Evolutionary conservation across 1,140 invertebrate species (phyloP).

Genomic region (Brachionus plicatilis): DNA sequence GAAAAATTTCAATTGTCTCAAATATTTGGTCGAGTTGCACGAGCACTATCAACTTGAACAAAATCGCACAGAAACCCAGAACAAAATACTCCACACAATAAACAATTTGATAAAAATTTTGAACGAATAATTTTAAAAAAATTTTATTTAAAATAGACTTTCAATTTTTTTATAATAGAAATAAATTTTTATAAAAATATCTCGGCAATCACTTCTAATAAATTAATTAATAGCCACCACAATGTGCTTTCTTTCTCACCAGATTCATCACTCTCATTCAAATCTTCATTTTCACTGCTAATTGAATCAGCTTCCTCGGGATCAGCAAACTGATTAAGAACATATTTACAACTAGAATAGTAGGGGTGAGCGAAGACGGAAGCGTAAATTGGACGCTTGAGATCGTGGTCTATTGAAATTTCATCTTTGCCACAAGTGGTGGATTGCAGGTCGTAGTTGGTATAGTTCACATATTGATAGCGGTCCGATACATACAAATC

Average conservation of each 20-base stretch:
- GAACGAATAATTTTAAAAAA: not conserved
- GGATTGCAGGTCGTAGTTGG: slow-evolving; percentile 14
- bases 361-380: slow-evolving; percentile 27
- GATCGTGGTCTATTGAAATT: not conserved
- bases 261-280: not conserved
- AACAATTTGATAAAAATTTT: slow-evolving; percentile 38
- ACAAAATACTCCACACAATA: not conserved
- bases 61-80: not conserved
- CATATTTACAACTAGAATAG: slow-evolving; percentile 15
- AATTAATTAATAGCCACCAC: slow-evolving; percentile 7
- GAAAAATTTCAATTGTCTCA: not conserved
- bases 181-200: slow-evolving; percentile 14
- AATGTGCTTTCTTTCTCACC: not conserved
- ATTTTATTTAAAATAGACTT: no score
- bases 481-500: not conserved
- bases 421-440: slow-evolving; percentile 23
- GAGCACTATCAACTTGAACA: not conserved
- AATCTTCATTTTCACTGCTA: not conserved
- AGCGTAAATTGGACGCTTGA: not conserved
- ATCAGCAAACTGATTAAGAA: not conserved
- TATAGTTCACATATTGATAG: not conserved
- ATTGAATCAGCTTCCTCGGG: not conserved
- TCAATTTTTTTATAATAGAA: not conserved
- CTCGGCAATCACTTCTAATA: slow-evolving; percentile 4
- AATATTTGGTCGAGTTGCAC: slow-evolving; percentile 2